Conservation (phyloP, 2,888 invertebrate species). For the Apoda limacodes region DNA sequence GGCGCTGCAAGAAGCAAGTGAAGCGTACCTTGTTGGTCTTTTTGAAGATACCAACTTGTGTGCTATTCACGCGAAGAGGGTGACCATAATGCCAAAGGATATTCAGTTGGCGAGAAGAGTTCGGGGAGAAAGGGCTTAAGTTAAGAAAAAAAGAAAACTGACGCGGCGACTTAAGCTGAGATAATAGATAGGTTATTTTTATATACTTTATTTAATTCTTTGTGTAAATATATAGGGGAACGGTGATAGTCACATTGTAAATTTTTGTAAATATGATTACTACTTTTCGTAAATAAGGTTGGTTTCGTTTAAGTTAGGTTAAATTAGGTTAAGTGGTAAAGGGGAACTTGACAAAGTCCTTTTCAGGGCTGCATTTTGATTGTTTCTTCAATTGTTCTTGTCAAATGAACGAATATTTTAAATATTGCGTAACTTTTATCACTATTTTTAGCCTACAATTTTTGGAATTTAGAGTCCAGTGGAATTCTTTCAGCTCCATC, state of each 20-base stretch:
- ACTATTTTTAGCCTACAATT: too few species aligned
- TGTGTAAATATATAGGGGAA: conserved; percentile 3
- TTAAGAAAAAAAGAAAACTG: background rate
- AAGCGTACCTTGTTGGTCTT: conserved; percentile 75
- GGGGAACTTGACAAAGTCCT: conserved; percentile 64
- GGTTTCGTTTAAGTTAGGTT: conserved; percentile 12
- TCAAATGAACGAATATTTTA: too few species aligned
- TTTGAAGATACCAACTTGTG: conserved; percentile 84
- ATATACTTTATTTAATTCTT: conserved; percentile 1
- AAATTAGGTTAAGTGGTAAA: conserved; percentile 21
- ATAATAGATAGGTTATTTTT: conserved; percentile 5
- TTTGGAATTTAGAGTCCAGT: too few species aligned
- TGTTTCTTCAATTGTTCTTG: too few species aligned
- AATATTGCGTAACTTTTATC: too few species aligned
- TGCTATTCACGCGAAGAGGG: conserved; percentile 75
- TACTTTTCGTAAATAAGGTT: too few species aligned
- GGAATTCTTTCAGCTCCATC: too few species aligned
- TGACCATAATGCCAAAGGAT: conserved; percentile 56
- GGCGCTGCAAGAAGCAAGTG: conserved; percentile 73
- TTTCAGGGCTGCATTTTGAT: conserved; percentile 43
- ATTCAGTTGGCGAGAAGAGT: conserved; percentile 47
- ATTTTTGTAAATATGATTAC: too few species aligned
- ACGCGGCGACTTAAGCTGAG: conserved; percentile 4
- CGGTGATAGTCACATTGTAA: too few species aligned
- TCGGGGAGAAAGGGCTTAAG: conserved; percentile 43